A percentile compares a stretch with the other conserved stretches of the same genome.
Conservation (phyloP, 2,113 vertebrate genomes). For the Bombycilla garrulus region DNA sequence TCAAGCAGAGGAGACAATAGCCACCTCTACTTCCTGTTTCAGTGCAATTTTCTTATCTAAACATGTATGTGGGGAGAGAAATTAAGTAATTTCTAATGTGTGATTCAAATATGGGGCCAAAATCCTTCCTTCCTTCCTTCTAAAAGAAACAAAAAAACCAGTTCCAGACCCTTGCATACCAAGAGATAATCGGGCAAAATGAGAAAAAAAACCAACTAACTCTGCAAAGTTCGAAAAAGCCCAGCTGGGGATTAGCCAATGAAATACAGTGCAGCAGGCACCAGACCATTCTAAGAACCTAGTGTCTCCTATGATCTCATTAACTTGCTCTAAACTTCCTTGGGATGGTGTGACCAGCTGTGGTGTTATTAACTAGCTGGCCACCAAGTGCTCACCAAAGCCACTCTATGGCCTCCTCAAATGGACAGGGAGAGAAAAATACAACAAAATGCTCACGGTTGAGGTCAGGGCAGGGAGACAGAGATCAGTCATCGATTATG, state of each 20-base stretch:
- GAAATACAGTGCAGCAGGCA: background rate
- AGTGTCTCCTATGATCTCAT: background rate
- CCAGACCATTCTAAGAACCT: background rate
- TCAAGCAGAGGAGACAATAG: background rate
- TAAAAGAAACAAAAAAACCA: background rate
- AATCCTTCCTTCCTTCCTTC: background rate
- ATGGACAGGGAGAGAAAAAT: background rate
- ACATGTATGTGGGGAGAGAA: background rate
- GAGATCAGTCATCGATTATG: background rate
- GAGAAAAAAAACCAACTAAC: background rate
- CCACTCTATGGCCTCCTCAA: rapidly evolving
- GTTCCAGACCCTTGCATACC: background rate
- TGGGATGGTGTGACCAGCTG: background rate
- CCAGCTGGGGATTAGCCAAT: background rate
- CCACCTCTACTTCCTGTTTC: background rate
- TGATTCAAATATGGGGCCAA: background rate
- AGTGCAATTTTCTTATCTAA: background rate
- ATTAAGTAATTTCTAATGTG: background rate
- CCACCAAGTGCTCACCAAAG: background rate
- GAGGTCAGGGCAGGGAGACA: too few relatives aligned
- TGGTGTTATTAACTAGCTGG: background rate
- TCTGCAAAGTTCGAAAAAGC: background rate
- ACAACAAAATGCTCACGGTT: rapidly evolving
- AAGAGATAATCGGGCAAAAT: background rate
- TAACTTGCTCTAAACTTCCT: background rate